Conservation (phyloP, 2,797 vertebrate species). For the Scomberomorus guttatus region DNA sequence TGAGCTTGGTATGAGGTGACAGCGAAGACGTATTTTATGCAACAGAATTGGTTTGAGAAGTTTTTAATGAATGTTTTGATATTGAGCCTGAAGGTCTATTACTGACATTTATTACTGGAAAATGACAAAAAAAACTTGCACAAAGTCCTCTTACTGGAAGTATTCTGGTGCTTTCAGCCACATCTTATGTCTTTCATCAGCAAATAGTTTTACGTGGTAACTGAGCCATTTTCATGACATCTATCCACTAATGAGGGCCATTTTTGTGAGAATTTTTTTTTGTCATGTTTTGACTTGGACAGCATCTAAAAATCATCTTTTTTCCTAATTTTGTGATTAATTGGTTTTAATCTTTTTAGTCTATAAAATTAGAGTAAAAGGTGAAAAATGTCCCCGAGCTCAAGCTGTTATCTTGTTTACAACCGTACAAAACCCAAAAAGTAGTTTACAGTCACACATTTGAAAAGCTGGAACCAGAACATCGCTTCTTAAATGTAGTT, state of each 20-base stretch:
- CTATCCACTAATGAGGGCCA: neutral
- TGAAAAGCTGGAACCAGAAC: too few relatives aligned
- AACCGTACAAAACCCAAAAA: neutral
- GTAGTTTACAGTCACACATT: neutral
- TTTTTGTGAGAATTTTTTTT: too few relatives aligned
- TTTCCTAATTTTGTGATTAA: neutral
- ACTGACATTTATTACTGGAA: neutral
- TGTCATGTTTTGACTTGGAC: too few relatives aligned
- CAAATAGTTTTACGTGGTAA: neutral
- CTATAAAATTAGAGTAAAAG: neutral
- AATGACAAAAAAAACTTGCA: neutral
- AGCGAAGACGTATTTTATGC: too few relatives aligned
- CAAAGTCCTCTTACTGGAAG: neutral
- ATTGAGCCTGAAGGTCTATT: neutral
- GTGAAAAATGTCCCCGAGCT: neutral
- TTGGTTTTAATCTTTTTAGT: too few relatives aligned
- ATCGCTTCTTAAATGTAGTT: too few relatives aligned
- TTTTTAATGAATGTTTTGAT: neutral
- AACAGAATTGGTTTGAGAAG: neutral
- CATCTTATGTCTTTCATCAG: neutral
- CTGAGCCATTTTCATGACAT: neutral
- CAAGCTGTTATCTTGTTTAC: neutral
- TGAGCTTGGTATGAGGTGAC: neutral
- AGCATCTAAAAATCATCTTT: too few relatives aligned
- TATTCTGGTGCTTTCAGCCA: neutral